Evolutionary conservation across 2,888 invertebrate species (phyloP), one percentile per base, ranked within the genome.

Genomic region (Brachypalpus laphriformis): DNA sequence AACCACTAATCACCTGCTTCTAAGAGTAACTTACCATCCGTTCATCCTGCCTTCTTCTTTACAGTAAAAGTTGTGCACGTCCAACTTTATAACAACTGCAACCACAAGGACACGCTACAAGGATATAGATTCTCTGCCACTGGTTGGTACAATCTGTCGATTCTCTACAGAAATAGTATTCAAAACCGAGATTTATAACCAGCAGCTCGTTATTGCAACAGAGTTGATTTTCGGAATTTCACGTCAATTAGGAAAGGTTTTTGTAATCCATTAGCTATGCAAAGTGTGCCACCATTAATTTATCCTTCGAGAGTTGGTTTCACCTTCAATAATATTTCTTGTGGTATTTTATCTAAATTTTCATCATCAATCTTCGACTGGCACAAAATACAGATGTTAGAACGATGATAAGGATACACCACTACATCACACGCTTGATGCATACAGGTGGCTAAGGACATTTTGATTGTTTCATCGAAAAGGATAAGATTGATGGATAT

Each of bases 1-100:
- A 71, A 59, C 59, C 71, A 71, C 71, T 71, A 71, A 71, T 59
- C 71, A 59, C 59, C 59, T 37, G 47, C 37, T n/a, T 42, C 22
- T 18, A 54, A 8, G 20, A 68, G 54, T 8, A 45, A 20, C 47
- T 47, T 20, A 25, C 25, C 54, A 25, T 28, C 9, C 61, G 3
- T 28, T 3, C 22, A 18, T 18, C n/a, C 51, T 37, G 22, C n/a
- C 37, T 2, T n/a, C 25, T 14, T 11, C 9, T 25, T 25, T 25
- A 25, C 11, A 31, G 2, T n/a, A 31, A 34, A 47, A 47, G 16
- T 47, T 11, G 5, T 5, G 5, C n/a, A 31, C 31, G 8, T 31
- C 3, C 28, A 11, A 45, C 9, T 61, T 25, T 47, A 22, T n/a
- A 66, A 51, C 16, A 25, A 51, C 20, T 25, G 22, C 11, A 22